Evolutionary conservation across 2,797 vertebrate genomes (phyloP).

Genomic region (Phrynocephalus forsythii): DNA sequence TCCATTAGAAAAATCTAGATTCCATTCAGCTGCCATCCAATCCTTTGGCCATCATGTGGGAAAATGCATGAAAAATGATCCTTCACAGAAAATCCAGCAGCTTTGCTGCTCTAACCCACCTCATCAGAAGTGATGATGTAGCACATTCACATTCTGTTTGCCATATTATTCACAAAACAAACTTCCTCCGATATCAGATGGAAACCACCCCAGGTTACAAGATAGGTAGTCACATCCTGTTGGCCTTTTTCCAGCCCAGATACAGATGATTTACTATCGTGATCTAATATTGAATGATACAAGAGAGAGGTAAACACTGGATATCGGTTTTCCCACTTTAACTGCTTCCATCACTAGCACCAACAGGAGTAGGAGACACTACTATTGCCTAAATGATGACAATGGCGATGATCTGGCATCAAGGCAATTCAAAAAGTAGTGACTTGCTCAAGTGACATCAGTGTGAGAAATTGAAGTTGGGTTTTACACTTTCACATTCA

Average conservation of each 20-base stretch:
- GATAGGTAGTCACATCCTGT: slow-evolving; percentile 33
- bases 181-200: slow-evolving; percentile 40
- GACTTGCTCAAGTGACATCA: not conserved
- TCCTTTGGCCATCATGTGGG: not conserved
- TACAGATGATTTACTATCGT: not conserved
- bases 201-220: slow-evolving; percentile 48
- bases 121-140: slow-evolving; percentile 25
- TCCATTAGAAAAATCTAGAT: not conserved
- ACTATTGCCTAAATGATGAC: too few species aligned
- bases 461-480: not conserved
- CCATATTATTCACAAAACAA: slow-evolving; percentile 41
- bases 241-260: slow-evolving; percentile 54
- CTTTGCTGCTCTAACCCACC: not conserved
- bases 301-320: slow-evolving; percentile 64
- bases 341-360: slow-evolving; percentile 50
- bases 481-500: not conserved
- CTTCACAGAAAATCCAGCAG: not conserved
- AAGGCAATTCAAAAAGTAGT: not conserved
- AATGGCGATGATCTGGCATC: too few species aligned
- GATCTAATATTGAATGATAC: slow-evolving; percentile 49
- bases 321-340: slow-evolving; percentile 46
- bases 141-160: slow-evolving; percentile 27
- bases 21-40: not conserved
- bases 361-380: slow-evolving; percentile 14
- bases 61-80: not conserved